Conservation (phyloP, 2,113 vertebrate species). For the Brachypodius melanocephalos region DNA sequence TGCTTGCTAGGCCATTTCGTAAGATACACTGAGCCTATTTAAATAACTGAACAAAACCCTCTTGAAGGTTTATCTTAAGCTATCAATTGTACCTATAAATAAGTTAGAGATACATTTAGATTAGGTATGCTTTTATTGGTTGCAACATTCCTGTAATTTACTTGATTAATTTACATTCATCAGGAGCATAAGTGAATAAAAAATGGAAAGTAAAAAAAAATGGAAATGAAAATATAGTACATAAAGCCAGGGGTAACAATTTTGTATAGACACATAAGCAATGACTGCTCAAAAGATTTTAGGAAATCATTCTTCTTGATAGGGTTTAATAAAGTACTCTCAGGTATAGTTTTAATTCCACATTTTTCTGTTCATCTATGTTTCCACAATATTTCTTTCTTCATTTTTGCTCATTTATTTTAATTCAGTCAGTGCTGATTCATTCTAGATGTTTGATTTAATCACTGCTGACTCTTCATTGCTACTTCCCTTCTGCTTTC, state of each 20-base stretch:
- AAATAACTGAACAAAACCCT: neutral
- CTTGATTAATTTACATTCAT: neutral
- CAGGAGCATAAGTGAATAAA: neutral
- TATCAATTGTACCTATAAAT: neutral
- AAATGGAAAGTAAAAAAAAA: neutral
- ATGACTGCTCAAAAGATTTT: neutral
- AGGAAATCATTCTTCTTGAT: neutral
- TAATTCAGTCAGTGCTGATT: neutral
- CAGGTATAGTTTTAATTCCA: neutral
- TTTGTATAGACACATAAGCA: neutral
- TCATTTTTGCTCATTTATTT: conserved; percentile 11
- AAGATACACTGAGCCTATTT: neutral
- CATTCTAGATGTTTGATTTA: conserved; percentile 2
- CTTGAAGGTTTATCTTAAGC: neutral
- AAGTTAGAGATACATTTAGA: neutral
- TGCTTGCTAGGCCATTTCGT: neutral
- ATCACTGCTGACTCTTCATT: neutral
- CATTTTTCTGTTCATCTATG: neutral
- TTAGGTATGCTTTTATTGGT: neutral
- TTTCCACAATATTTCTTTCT: neutral
- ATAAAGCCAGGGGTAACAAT: neutral
- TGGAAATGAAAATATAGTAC: neutral
- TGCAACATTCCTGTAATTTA: neutral
- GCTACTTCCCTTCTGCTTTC: neutral
- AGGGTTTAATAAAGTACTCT: neutral